Evolutionary conservation across 2,113 vertebrate species (phyloP).

Genomic region (Labrus mixtus): DNA sequence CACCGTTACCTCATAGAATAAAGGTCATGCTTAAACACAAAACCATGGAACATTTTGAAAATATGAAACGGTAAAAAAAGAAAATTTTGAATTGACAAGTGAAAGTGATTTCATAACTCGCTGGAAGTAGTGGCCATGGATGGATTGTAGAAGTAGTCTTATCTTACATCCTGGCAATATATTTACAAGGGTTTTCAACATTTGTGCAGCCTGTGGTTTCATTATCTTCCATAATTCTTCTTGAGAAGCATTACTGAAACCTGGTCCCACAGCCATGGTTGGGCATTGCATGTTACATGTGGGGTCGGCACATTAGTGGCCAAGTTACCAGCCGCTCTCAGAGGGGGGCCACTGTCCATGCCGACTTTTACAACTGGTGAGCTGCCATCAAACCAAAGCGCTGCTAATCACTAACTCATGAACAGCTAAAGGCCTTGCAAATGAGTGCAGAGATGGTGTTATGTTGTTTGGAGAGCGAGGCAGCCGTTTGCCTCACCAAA

Average conservation of each 20-base stretch:
- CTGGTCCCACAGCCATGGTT: constrained; percentile 25
- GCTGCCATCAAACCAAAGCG: constrained; percentile 76
- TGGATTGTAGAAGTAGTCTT: constrained; percentile 42
- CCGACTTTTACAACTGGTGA: constrained; percentile 79
- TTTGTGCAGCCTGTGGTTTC: constrained; percentile 64
- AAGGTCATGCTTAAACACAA: no score
- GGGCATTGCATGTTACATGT: constrained; percentile 64
- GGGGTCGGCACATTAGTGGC: constrained; percentile 76
- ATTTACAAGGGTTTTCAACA: constrained; percentile 57
- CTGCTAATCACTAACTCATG: constrained; percentile 78
- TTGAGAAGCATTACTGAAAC: constrained; percentile 44
- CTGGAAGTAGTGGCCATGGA: constrained; percentile 43
- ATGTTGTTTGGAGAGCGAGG: constrained; percentile 61
- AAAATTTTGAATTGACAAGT: constrained; percentile 3
- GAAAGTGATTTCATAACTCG: constrained; percentile 33
- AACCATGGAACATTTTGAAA: not conserved
- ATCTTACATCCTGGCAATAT: constrained; percentile 52
- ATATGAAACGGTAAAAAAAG: not conserved
- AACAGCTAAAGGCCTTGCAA: constrained; percentile 75
- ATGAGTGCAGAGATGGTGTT: constrained; percentile 74
- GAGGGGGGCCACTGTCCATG: constrained; percentile 71
- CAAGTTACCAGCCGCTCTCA: constrained; percentile 70
- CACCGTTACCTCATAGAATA: no score
- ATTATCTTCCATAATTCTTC: constrained; percentile 62
- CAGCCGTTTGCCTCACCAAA: constrained; percentile 56